Conservation (phyloP, 1,140 invertebrate species). For the Drosophila bifasciata region DNA sequence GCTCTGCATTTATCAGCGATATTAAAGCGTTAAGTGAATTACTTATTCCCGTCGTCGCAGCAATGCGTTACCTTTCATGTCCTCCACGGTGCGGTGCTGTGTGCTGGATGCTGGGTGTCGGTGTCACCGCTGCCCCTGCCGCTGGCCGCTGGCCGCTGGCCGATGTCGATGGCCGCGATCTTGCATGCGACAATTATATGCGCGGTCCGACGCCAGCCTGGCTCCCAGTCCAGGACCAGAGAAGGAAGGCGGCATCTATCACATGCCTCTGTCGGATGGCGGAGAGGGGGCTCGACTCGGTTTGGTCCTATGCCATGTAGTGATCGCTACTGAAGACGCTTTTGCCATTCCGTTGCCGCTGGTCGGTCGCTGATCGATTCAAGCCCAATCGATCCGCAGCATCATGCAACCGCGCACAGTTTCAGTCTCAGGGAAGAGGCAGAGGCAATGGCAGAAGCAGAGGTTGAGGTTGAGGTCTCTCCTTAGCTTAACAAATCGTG, state of each 20-base stretch:
- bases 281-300: not conserved
- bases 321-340: conserved; percentile 55
- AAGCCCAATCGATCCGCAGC: conserved; percentile 76
- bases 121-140: conserved; percentile 25
- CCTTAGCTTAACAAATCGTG: conserved; percentile 82
- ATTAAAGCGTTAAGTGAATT: conserved; percentile 84
- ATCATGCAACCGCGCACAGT: conserved; percentile 83
- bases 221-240: conserved; percentile 29
- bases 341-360: conserved; percentile 55
- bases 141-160: too few relatives aligned
- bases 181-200: conserved; percentile 81
- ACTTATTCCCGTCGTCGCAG: conserved; percentile 69
- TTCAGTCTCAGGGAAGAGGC: conserved; percentile 6
- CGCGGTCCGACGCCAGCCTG: conserved; percentile 70
- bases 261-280: conserved; percentile 16
- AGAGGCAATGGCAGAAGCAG: not conserved
- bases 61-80: conserved; percentile 80
- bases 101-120: conserved; percentile 16
- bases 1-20: conserved; percentile 80
- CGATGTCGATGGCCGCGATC: conserved; percentile 70
- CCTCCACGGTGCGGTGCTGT: conserved; percentile 40
- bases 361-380: conserved; percentile 75
- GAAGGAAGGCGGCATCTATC: conserved; percentile 28
- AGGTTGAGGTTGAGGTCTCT: conserved; percentile 9
- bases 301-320: conserved; percentile 25